phyloP scores from a whole-genome alignment of 2,113 vertebrate genomes.

The Gallinago paraguaiae region DNA sequence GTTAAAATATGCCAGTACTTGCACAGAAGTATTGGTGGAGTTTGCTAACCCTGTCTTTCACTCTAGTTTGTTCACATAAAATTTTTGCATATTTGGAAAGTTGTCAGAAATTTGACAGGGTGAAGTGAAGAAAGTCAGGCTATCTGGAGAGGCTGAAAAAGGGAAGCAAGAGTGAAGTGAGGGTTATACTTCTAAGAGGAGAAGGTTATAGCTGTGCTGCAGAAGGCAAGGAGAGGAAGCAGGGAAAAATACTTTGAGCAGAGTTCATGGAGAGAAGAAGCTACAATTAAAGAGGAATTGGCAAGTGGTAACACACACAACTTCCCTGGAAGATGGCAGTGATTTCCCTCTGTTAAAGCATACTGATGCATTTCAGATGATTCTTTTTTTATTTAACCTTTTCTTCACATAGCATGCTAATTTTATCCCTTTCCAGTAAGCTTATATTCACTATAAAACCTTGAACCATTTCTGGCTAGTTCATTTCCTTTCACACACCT shows the following conservation, averaged over 20 bases:
- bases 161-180: neutral
- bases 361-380: neutral
- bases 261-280: neutral
- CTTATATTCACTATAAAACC: neutral
- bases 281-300: neutral
- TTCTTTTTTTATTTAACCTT: neutral
- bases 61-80: neutral
- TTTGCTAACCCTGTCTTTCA: slow-evolving; percentile 36
- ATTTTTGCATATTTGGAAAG: slow-evolving; percentile 30
- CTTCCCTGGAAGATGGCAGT: neutral
- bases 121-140: neutral
- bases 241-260: neutral
- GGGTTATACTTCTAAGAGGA: neutral
- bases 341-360: slow-evolving; percentile 6
- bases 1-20: slow-evolving; percentile 8
- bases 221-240: neutral
- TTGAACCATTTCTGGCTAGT: neutral
- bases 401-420: neutral
- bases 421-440: neutral
- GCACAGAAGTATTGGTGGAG: neutral
- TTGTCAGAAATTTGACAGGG: neutral
- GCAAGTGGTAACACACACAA: neutral
- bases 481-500: neutral
- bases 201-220: neutral
- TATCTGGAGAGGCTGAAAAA: slow-evolving; percentile 10